Base-by-base conservation (phyloP, 2,888 invertebrate species). In the Gymnoscelis rufifasciata region DNA sequence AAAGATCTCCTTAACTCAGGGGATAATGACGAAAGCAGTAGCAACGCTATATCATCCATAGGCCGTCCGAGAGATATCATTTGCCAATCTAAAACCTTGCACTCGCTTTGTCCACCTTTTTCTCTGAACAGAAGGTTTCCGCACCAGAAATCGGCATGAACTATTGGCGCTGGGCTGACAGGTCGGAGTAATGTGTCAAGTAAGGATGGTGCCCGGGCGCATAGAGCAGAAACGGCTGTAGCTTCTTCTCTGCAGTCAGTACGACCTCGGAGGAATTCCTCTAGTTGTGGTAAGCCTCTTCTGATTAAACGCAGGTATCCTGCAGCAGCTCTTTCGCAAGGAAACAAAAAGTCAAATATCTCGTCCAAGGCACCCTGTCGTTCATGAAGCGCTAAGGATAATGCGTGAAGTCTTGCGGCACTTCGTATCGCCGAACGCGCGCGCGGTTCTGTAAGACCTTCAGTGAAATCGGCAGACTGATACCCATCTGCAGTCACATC, bases 81-180 rank as follows among this genome's bases (percentile, higher is more conserved):
- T 84, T 95, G 95, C 94, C 94, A 95, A 71, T 95, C 94, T 31
- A 95, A 78, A 37, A 94, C 93, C 43, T 92, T 90, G 68, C 94
- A 95, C 50, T 90, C 89, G 60, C 90, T 90, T 44, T 76, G 58
- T 48, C 83, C 84, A 13, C 83, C 78, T 45, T 60, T 69, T 54
- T 91, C 90, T 44, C 89, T 84, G 64, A 95, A 94, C 51, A 94
- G 83, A 10, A 94, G 86, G 77, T 94, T 94, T 60, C 94, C 94
- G 70, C 93, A 93, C 95, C 95, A 95, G 74, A 95, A 95, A 70
- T 95, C 95, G 0, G 94, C 94, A 73, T 95, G 95, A 0, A 94
- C 94, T 49, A 95, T 92, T 4, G 94, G 87, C 0, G 94, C 93
- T 0, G 94, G 94, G 64, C 93, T 94, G 38, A 92, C 90, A 0